Evolutionary conservation across 2,113 vertebrate genomes (phyloP).

Genomic region (Dissostichus mawsoni): DNA sequence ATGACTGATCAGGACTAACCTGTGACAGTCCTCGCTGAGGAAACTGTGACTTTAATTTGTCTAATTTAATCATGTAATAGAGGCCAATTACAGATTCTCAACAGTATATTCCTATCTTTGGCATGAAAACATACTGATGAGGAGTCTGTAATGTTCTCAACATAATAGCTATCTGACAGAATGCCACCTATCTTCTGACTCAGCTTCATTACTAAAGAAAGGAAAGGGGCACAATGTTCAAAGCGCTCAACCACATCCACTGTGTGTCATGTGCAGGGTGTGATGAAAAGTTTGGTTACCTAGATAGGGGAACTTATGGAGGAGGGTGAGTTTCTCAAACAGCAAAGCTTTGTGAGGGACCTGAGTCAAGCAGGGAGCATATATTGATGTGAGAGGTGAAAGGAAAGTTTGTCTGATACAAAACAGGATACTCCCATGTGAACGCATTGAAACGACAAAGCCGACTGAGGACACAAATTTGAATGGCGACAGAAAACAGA

Average conservation of each 20-base stretch:
- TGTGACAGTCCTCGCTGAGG: not conserved
- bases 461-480: not conserved
- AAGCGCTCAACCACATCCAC: not conserved
- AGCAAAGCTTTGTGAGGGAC: not conserved
- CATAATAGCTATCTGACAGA: not conserved
- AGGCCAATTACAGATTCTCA: conserved; percentile 2
- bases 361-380: not conserved
- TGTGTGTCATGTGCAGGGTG: not conserved
- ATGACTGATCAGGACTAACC: not conserved
- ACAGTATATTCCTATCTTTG: conserved; percentile 1
- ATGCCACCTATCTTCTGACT: not conserved
- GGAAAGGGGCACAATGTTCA: not conserved
- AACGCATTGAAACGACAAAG: not conserved
- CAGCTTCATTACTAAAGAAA: not conserved
- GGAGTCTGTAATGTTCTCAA: not conserved
- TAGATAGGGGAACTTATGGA: not conserved
- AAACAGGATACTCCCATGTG: conserved; percentile 42
- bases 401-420: conserved; percentile 21
- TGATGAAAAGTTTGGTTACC: not conserved
- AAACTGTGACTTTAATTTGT: conserved; percentile 15
- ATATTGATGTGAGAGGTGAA: conserved; percentile 11
- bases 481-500: not conserved
- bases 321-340: not conserved
- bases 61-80: conserved; percentile 22
- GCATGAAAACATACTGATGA: not conserved